Evolutionary conservation across 1,140 invertebrate species (phyloP).

Genomic region (Magallana angulata): DNA sequence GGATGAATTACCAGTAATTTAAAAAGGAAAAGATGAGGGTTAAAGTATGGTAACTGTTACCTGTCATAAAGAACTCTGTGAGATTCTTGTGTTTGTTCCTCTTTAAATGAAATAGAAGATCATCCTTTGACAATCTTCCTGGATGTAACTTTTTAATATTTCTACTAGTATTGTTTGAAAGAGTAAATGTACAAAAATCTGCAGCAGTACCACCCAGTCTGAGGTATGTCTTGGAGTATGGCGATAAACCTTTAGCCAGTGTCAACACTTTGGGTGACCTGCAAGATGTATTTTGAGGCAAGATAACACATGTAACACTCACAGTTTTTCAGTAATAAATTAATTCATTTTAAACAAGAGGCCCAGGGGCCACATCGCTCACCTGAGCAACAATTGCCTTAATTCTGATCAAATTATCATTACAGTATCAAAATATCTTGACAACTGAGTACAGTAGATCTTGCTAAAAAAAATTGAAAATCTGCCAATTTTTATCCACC

Average conservation of each 20-base stretch:
- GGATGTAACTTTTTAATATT: not conserved
- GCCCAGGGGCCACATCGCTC: too few relatives aligned
- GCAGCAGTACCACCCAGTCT: constrained; percentile 69
- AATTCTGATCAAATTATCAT: too few relatives aligned
- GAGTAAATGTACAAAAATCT: constrained; percentile 67
- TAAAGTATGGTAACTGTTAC: not conserved
- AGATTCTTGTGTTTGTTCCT: constrained; percentile 29
- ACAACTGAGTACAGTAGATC: too few relatives aligned
- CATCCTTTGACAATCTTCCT: not conserved
- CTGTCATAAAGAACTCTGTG: constrained; percentile 41
- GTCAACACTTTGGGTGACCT: constrained; percentile 64
- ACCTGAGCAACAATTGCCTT: too few relatives aligned
- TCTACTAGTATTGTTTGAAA: not conserved
- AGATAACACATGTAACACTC: too few relatives aligned
- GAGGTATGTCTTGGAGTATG: constrained; percentile 50
- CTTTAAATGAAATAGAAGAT: not conserved
- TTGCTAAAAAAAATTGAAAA: too few relatives aligned
- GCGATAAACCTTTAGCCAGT: constrained; percentile 64
- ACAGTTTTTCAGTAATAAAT: too few relatives aligned
- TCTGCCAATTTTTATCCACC: too few relatives aligned
- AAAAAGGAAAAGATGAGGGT: too few relatives aligned
- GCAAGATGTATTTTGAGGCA: not conserved
- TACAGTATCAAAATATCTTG: too few relatives aligned
- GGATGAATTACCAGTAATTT: too few relatives aligned
- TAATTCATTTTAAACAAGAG: too few relatives aligned